Base-by-base conservation (phyloP, 2,797 vertebrate genomes). In the Leptodactylus fallax region DNA sequence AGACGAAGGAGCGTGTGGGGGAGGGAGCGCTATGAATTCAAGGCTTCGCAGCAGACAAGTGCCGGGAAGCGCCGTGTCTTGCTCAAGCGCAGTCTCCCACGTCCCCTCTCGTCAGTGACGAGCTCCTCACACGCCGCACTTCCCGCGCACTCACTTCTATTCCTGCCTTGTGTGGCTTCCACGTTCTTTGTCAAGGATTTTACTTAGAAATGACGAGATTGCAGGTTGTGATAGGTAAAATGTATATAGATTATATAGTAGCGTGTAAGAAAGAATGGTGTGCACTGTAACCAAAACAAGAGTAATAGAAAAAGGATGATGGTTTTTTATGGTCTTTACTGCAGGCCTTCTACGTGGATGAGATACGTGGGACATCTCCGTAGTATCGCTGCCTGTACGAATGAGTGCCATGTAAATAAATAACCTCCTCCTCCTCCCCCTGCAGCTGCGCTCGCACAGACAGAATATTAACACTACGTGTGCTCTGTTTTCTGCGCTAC, bases 31-130 rank as follows among this genome's bases (percentile, higher is more conserved):
- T 55, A 63, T 83, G 86, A 87, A 90, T 87, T 72, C 65, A 80
- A 85, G 83, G 81, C 61, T 88, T 25, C 19, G 77, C 69, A 83
- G 86, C 87, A 85, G 87, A 88, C 83, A 88, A 85, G 87, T 85
- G 87, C 87, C 87, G 87, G 78, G 87, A 88, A 88, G 82, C 76
- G 87, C 63, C 60, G 87, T 27, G 79, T 60, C 86, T 84, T 51
- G 76, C 87, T 85, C 51, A 14, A 63, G 72, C 74, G 76, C 81
- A 27, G 76, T 81, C 78, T 88, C 83, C 55, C 56, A 78, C 61
- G 83, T 85, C 27, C 45, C 47, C 47, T 58, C 77, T 80, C 61
- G 45, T n/a, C 87, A 55, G 21, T 19, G 71, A 9, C 11, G 51
- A 25, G 56, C 78, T 27, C 11, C 45, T 3, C 56, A 14, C 25